A percentile compares a stretch with the other conserved stretches of the same genome.
Evolutionary conservation across 2,888 invertebrate genomes (phyloP).

Genomic region (Pyrgus malvae): DNA sequence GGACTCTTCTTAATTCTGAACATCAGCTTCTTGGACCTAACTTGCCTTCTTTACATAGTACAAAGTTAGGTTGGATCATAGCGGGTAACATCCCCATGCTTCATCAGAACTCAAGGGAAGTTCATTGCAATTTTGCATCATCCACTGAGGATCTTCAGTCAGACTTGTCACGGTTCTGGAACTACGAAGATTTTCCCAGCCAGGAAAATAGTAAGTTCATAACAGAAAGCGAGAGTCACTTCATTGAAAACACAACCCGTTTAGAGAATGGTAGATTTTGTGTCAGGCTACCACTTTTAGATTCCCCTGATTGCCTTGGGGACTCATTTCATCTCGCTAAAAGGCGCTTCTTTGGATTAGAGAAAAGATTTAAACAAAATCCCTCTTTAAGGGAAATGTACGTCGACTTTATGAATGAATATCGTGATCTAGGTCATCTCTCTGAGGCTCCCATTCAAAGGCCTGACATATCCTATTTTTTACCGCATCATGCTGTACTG

Average conservation of each 20-base stretch:
- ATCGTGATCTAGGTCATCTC: slow-evolving; percentile 23
- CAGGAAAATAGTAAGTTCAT: too few relatives aligned
- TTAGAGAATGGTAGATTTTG: slow-evolving; percentile 27
- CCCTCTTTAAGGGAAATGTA: slow-evolving; percentile 23
- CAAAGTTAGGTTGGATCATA: not conserved
- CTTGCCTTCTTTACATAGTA: not conserved
- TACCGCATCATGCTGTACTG: slow-evolving; percentile 34
- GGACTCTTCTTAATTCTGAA: not conserved
- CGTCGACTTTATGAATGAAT: slow-evolving; percentile 20
- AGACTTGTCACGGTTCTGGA: too few relatives aligned
- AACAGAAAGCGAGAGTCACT: too few relatives aligned
- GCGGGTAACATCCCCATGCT: too few relatives aligned
- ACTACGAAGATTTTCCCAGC: too few relatives aligned
- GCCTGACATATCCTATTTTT: slow-evolving; percentile 17
- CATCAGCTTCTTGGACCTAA: too few relatives aligned
- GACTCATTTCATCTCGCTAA: slow-evolving; percentile 24
- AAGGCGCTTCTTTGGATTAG: slow-evolving; percentile 23
- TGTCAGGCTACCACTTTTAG: slow-evolving; percentile 24
- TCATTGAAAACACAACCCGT: too few relatives aligned
- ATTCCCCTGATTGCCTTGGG: slow-evolving; percentile 22
- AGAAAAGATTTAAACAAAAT: slow-evolving; percentile 17
- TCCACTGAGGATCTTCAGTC: too few relatives aligned
- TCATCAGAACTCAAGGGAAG: too few relatives aligned
- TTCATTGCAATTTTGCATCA: too few relatives aligned
- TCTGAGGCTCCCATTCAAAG: slow-evolving; percentile 1